Evolutionary conservation across 53 echinoderm and acorn worm genomes (phyloP), one percentile per base, ranked within the genome.

Genomic region (Arbacia lixula): DNA sequence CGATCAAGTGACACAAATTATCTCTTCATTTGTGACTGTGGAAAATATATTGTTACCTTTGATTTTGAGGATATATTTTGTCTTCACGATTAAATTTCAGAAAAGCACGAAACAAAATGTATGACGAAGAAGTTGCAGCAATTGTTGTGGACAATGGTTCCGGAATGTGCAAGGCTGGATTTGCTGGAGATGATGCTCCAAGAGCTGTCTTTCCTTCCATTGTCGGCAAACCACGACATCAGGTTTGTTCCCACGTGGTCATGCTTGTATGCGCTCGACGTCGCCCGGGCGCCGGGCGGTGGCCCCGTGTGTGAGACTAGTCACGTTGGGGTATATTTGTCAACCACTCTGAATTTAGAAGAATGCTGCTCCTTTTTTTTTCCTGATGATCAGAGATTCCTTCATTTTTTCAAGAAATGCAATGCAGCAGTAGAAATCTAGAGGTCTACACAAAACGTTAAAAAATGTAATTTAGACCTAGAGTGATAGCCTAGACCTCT

Each of bases 131-230:
- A 43, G 79, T 78, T 58, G 79, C 79, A 2, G 79, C 79, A 3
- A 38, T 78, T 58, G 79, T 78, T 60, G 60, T 78, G 35, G 79
- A 78, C 39, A 78, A 78, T 60, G 79, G 79, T 12, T 78, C 79
- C 5, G 79, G 79, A 60, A 78, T 78, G 79, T 78, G 79, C 60
- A 78, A 78, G 39, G 79, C 79, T 36, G 79, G 79, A 60, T 78
- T 78, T 21, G 79, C 79, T 24, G 79, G 79, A 17, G 79, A 78
- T 40, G 79, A 78, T 78, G 79, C 79, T 3, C 79, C 79, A 41
- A 78, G 79, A 60, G 79, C 79, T 19, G 79, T 78, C 14, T 78
- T 78, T 78, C 79, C 79, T 16, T 78, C 79, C 36, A 78, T 78
- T 12, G 79, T 78, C 27, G 79, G 79, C 24, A 78, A 56, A 40